Base-by-base conservation (phyloP, 2,888 invertebrate species). In the Drosophila lacicola region DNA sequence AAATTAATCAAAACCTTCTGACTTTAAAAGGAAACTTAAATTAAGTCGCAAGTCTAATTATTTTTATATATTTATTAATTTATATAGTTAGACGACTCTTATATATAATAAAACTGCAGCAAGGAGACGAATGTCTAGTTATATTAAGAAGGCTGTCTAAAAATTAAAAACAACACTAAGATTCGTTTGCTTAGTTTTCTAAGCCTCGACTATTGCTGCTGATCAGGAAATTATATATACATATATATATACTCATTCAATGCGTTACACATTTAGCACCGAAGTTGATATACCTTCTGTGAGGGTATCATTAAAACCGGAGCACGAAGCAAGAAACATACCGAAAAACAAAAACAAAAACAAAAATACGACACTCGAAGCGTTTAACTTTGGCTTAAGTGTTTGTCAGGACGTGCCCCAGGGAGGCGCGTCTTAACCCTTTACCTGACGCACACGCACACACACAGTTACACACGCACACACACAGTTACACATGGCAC, bases 321-420 rank as follows among this genome's bases (percentile, higher is more conserved):
- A 83, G 71, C 70, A 69, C 72, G 77, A 67, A 65, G 70, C 62
- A 57, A 61, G 51, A 74, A 49, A 49, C 25, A 70, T 75, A 39
- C 51, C n/a, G 29, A 50, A 51, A 25, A 39, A 37, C 14, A 51
- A 50, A 86, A 84, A 89, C 75, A 88, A 78, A 74, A 80, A 84
- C 71, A 80, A 83, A 80, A 87, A 82, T 74, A 84, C 82, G 63
- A 78, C 78, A 88, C 84, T 87, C 87, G 71, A 89, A 87, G 83
- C 83, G 81, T 89, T 89, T 89, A 88, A 89, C 85, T 89, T 88
- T 84, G 80, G 79, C 80, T 88, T 87, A 88, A 88, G 88, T 88
- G 88, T 81, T 86, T 82, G 83, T 67, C 74, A 79, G 82, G 75
- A 82, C 80, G 78, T 78, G 83, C 77, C 79, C 68, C 73, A 55